Base-by-base conservation (phyloP, 2,888 invertebrate species). In the Ormyrus nitidulus region DNA sequence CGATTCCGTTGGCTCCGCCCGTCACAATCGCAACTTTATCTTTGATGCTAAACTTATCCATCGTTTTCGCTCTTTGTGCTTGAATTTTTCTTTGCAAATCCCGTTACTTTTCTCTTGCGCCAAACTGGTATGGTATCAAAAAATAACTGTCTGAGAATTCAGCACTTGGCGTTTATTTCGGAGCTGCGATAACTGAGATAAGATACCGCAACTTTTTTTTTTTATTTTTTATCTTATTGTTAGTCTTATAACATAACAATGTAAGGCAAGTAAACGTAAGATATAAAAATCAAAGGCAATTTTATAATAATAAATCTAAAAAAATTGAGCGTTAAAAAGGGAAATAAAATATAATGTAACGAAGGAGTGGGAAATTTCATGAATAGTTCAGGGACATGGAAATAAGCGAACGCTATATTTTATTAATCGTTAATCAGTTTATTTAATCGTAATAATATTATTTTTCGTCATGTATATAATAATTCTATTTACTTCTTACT, bases 371-470 rank as follows among this genome's bases (percentile, higher is more conserved):
- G 34, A 34, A 34, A 34, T 34, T 34, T 34, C 34, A 34, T 34
- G 34, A 34, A 1, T 3, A 34, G 34, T 34, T 34, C 34, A 4
- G 53, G 19, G 19, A 51, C 58, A 48, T 54, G 19, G 19, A 72
- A 77, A 78, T 76, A 68, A 81, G 11, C 0, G 34, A 68, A 78
- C 58, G 19, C 76, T 66, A 49, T 19, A 11, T 61, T 78, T 82
- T 88, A 87, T 89, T 88, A 88, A 89, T 90, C 87, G 87, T 89
- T 89, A 89, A 89, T 90, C 88, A 89, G 87, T 90, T 90, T 90
- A 89, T 90, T 90, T 89, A 89, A 87, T 90, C 85, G 87, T 90
- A 90, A 89, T 90, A 89, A 88, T 87, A 87, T 87, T 87, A 87
- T 87, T 86, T 86, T 87, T 86, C 86, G 85, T 86, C 86, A 86